Evolutionary conservation across 2,113 vertebrate species (phyloP).

Genomic region (Bos indicus): DNA sequence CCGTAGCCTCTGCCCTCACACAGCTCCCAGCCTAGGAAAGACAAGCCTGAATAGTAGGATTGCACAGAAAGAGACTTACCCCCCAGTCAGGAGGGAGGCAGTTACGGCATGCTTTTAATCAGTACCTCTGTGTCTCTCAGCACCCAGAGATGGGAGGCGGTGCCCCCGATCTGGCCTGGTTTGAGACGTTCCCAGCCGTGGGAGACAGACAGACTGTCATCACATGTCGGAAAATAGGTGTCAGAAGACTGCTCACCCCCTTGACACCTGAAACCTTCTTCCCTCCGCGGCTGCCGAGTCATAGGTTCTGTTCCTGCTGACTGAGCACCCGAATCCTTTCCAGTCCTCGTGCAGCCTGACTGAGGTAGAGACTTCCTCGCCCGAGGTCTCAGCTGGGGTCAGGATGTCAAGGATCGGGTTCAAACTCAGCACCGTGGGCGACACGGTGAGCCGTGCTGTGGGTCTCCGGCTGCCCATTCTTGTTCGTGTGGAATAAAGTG

Average conservation of each 20-base stretch:
- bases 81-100: background rate
- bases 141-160: background rate
- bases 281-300: background rate
- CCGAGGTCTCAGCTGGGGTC: fast-evolving
- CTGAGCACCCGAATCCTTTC: fast-evolving
- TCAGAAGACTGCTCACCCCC: slow-evolving; percentile 40
- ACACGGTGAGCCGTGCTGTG: fast-evolving
- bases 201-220: slow-evolving; percentile 67
- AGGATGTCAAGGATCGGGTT: fast-evolving
- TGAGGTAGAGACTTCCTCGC: fast-evolving
- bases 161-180: slow-evolving; percentile 24
- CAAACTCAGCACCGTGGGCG: background rate
- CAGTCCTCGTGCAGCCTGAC: fast-evolving
- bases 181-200: slow-evolving; percentile 30
- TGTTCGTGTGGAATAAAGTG: fast-evolving
- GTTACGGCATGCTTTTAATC: background rate
- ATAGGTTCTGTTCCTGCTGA: fast-evolving
- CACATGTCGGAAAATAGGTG: slow-evolving; percentile 62
- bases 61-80: background rate
- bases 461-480: background rate
- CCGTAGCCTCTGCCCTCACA: background rate
- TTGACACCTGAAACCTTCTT: slow-evolving; percentile 29
- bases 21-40: background rate
- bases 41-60: background rate
- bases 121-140: slow-evolving; percentile 39